Conservation (phyloP, 2,888 invertebrate genomes). For the Drepana falcataria region DNA sequence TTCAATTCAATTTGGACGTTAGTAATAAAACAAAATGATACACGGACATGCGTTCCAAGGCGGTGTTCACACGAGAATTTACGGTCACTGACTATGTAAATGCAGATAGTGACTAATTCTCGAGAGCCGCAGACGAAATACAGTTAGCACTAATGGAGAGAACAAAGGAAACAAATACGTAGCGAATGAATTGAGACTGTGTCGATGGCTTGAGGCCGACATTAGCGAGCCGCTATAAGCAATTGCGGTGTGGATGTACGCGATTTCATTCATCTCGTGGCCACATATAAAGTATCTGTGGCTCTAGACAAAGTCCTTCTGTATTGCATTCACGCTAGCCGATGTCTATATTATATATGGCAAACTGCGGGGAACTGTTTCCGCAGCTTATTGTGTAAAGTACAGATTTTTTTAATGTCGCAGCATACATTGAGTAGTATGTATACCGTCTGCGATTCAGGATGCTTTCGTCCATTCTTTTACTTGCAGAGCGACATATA, state of each 20-base stretch:
- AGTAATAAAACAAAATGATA: constrained; percentile 45
- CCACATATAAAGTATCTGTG: too few relatives aligned
- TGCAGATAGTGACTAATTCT: constrained; percentile 61
- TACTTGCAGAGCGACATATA: too few relatives aligned
- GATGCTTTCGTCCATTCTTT: too few relatives aligned
- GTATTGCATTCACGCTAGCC: too few relatives aligned
- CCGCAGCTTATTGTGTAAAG: too few relatives aligned
- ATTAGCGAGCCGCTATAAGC: background rate
- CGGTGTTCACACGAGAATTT: constrained; percentile 72
- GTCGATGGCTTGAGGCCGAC: background rate
- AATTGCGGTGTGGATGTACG: background rate
- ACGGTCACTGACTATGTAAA: constrained; percentile 75
- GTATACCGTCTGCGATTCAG: too few relatives aligned
- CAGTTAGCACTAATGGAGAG: constrained; percentile 34
- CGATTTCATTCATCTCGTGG: too few relatives aligned
- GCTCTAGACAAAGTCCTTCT: too few relatives aligned
- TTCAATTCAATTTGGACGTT: constrained; percentile 66
- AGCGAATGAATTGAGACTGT: constrained; percentile 14
- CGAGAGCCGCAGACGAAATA: constrained; percentile 39
- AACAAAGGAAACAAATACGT: constrained; percentile 32
- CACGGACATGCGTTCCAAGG: constrained; percentile 33
- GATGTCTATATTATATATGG: too few relatives aligned
- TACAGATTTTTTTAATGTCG: too few relatives aligned
- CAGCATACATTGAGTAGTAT: too few relatives aligned
- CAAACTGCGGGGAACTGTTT: too few relatives aligned